Evolutionary conservation across 92 coral and sea anemone species (phyloP).

Genomic region (Siderastrea siderea): DNA sequence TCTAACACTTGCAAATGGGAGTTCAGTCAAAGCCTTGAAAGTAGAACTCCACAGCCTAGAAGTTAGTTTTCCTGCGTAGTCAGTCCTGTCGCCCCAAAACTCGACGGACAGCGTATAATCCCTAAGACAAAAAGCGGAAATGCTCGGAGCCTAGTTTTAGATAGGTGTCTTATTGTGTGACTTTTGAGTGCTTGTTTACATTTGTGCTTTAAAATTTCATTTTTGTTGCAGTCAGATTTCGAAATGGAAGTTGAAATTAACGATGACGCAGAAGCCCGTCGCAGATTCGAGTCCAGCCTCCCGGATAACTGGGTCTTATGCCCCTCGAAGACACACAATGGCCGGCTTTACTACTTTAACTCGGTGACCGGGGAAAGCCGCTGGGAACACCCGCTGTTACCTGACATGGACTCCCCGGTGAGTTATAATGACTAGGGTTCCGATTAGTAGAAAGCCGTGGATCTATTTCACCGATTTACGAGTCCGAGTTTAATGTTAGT

Average conservation of each 20-base stretch:
- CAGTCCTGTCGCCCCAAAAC: too few relatives aligned
- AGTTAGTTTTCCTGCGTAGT: too few relatives aligned
- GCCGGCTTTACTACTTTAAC: conserved; percentile 84
- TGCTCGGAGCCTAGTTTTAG: neutral
- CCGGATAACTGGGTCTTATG: conserved; percentile 90
- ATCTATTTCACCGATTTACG: too few relatives aligned
- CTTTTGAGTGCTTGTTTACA: neutral
- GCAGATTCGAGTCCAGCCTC: conserved; percentile 75
- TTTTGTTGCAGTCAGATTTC: conserved; percentile 13
- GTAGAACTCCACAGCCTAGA: too few relatives aligned
- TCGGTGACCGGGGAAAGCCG: conserved; percentile 87
- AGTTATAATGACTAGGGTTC: neutral
- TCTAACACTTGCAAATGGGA: too few relatives aligned
- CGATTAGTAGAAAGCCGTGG: too few relatives aligned
- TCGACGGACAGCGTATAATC: too few relatives aligned
- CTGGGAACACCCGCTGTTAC: conserved; percentile 89
- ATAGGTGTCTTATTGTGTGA: neutral
- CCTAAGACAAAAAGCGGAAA: too few relatives aligned
- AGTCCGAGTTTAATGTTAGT: too few relatives aligned
- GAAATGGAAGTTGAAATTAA: conserved; percentile 56
- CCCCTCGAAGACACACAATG: conserved; percentile 80
- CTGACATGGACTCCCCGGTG: conserved; percentile 73
- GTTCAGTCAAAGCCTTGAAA: too few relatives aligned
- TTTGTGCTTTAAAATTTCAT: too few relatives aligned
- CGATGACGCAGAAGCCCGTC: conserved; percentile 30